These are phyloP conservation scores for Halictus quadricinctus DNA, from an alignment of 2,888 invertebrate species.

Conservation along the genomic window DNA sequence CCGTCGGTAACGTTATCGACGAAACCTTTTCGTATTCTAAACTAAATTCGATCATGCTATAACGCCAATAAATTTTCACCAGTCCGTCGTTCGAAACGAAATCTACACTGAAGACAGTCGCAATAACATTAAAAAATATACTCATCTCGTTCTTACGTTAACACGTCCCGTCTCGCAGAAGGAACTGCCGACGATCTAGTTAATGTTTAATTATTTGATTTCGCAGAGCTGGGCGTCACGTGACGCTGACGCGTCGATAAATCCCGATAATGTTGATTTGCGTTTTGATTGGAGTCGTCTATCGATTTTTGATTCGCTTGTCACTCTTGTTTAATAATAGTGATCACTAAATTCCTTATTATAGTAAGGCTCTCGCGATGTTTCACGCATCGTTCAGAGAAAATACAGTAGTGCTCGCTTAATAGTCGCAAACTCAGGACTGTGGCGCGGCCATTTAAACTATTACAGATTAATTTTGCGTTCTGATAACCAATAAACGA, in stretches of 20 bases:
- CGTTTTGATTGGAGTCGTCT: constrained; percentile 34
- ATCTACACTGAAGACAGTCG: constrained; percentile 28
- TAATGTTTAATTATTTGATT: not conserved
- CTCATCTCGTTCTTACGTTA: constrained; percentile 12
- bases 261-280: not conserved
- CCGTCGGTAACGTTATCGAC: not conserved
- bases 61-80: constrained; percentile 24
- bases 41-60: constrained; percentile 13
- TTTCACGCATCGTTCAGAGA: constrained; percentile 68
- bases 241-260: not conserved
- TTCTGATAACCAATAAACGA: not conserved
- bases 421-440: not conserved
- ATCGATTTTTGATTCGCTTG: constrained; percentile 53
- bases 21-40: constrained; percentile 8
- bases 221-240: constrained; percentile 13
- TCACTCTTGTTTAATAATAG: constrained; percentile 39
- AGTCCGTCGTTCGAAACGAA: constrained; percentile 16
- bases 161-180: constrained; percentile 12
- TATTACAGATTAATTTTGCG: not conserved
- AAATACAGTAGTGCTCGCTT: constrained; percentile 31
- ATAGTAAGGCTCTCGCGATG: constrained; percentile 63
- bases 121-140: constrained; percentile 45
- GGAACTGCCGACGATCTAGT: constrained; percentile 25
- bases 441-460: not conserved
- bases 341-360: constrained; percentile 52